Evolutionary conservation across 2,113 vertebrate species (phyloP).

Genomic region (Odobenus rosmarus): DNA sequence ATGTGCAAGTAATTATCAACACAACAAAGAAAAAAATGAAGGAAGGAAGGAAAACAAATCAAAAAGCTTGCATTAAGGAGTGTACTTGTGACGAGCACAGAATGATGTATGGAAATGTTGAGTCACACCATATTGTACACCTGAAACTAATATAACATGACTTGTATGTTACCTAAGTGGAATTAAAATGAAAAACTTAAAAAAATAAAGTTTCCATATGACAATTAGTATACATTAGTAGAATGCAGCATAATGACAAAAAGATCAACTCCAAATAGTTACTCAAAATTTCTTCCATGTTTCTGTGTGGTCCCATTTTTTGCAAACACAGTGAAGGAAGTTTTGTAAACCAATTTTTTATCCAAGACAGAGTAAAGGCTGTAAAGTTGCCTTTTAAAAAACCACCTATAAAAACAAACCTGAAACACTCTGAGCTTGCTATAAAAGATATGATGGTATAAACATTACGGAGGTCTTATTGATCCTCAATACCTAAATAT

Average conservation of each 20-base stretch:
- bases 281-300: neutral
- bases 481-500: slow-evolving; percentile 79
- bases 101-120: neutral
- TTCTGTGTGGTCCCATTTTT: slow-evolving; percentile 37
- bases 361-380: slow-evolving; percentile 54
- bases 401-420: slow-evolving; percentile 75
- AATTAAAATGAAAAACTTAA: neutral
- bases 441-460: slow-evolving; percentile 77
- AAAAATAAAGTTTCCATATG: neutral
- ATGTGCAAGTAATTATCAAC: neutral
- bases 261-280: neutral
- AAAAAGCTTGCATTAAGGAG: neutral
- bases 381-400: slow-evolving; percentile 76
- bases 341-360: slow-evolving; percentile 53
- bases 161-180: neutral
- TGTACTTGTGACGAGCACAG: neutral
- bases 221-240: neutral
- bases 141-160: neutral
- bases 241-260: neutral
- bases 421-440: slow-evolving; percentile 68
- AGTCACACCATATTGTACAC: neutral
- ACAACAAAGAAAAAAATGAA: neutral
- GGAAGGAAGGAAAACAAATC: neutral
- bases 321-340: slow-evolving; percentile 40
- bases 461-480: slow-evolving; percentile 75